Evolutionary conservation across 2,113 vertebrate species (phyloP), one percentile per base, ranked within the genome.

Genomic region (Nothobranchius kuhntae): DNA sequence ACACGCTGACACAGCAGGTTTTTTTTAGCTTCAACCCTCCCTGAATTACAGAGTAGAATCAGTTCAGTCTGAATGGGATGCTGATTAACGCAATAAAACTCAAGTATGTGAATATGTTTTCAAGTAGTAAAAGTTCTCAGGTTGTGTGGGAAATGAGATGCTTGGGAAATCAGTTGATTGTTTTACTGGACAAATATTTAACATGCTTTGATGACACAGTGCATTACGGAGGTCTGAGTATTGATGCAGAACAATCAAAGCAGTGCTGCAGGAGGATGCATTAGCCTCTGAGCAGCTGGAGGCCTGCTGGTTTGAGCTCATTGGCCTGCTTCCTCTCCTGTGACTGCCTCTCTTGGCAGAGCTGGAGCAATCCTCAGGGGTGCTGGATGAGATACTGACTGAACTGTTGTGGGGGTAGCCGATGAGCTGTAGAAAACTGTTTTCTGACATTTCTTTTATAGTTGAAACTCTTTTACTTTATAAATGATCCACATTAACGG

Each of bases 111-210:
- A 30, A 2, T 2, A 30, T 30, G 30, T 30, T 0, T 30, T 4
- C 30, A 30, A 3, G 30, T 30, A 30, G 30, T 30, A 30, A 30
- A 21, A 21, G 1, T 21, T 21, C 21, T 21, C 21, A 21, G 30
- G 2, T 30, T 30, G 30, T 30, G 30, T 30, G 30, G 30, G 30
- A 30, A 30, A 30, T 30, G 30, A 30, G 30, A 3, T 30, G 2
- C 4, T 3, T 30, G 30, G 2, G 30, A 30, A 30, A 30, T 30
- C 30, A 53, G 21, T 24, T 38, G 53, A 17, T 48, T 62, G 44
- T 12, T 38, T 48, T 52, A 50, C 71, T 65, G 71, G 74, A 35
- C 66, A 52, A 58, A 75, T 65, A 65, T 71, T 72, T 44, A 65
- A 68, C n/a, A 65, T 21, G 47, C 58, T 61, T 58, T 71, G 65